Conservation (phyloP, 2,888 invertebrate species). For the Hyalella azteca region DNA sequence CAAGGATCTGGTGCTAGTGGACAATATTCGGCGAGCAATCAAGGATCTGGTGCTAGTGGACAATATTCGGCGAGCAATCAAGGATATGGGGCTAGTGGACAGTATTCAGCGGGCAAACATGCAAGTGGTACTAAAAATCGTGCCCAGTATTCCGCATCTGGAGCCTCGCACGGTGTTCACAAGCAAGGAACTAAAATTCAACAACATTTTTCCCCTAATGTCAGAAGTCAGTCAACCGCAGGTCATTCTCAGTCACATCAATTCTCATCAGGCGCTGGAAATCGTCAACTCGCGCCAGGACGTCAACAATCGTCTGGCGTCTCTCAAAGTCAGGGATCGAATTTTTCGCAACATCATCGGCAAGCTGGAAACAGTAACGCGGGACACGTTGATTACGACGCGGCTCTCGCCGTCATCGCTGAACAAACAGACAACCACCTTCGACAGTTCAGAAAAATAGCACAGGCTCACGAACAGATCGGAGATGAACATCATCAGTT, state of each 20-base stretch:
- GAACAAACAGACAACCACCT: constrained; percentile 26
- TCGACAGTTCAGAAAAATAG: constrained; percentile 17
- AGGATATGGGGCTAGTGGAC: neutral
- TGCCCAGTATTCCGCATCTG: neutral
- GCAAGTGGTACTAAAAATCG: neutral
- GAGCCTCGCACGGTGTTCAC: neutral
- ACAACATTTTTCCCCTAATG: neutral
- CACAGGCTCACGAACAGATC: neutral
- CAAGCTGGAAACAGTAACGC: neutral
- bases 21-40: neutral
- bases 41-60: neutral
- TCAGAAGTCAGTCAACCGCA: neutral
- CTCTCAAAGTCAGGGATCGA: neutral
- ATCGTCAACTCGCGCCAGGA: neutral
- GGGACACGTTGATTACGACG: neutral
- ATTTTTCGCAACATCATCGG: neutral
- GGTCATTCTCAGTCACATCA: neutral
- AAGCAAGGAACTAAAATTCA: neutral
- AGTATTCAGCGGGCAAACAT: neutral
- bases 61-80: neutral
- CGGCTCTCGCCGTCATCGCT: neutral
- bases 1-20: neutral
- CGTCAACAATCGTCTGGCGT: neutral
- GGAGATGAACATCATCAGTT: constrained; percentile 13
- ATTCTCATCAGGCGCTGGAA: neutral